Conservation (phyloP, 2,797 vertebrate genomes). For the Ara ararauna region DNA sequence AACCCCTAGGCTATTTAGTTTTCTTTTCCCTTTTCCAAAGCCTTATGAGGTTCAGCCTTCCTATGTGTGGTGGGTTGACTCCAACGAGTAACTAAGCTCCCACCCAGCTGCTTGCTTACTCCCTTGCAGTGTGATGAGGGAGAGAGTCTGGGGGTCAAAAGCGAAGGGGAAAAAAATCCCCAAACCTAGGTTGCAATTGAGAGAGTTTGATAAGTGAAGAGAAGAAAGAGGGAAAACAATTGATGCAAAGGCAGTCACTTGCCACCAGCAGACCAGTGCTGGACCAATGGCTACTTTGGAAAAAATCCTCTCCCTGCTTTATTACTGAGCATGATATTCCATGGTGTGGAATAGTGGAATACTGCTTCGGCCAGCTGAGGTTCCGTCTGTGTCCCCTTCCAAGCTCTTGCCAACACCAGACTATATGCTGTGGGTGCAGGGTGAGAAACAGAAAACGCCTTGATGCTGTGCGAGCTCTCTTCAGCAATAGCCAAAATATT, state of each 20-base stretch:
- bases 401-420: background rate
- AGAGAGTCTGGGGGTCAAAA: background rate
- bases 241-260: background rate
- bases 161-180: background rate
- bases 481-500: background rate
- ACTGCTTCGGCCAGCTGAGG: background rate
- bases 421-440: background rate
- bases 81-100: background rate
- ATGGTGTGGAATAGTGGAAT: background rate
- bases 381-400: background rate
- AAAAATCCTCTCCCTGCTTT: background rate
- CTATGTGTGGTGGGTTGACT: background rate
- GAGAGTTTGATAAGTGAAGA: background rate
- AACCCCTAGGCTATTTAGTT: background rate
- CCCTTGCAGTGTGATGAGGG: background rate
- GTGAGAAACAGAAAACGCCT: background rate
- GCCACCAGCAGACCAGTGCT: background rate
- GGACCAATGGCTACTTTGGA: background rate
- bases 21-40: background rate
- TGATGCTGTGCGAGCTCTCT: background rate
- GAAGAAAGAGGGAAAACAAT: background rate
- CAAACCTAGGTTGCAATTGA: background rate
- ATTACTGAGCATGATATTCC: background rate
- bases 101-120: fast-evolving
- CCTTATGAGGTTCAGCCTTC: background rate